Percentiles rank a stretch among this genome's conserved stretches.
Conservation (phyloP, 2,113 vertebrate genomes). For the Mionectes macconnelli region DNA sequence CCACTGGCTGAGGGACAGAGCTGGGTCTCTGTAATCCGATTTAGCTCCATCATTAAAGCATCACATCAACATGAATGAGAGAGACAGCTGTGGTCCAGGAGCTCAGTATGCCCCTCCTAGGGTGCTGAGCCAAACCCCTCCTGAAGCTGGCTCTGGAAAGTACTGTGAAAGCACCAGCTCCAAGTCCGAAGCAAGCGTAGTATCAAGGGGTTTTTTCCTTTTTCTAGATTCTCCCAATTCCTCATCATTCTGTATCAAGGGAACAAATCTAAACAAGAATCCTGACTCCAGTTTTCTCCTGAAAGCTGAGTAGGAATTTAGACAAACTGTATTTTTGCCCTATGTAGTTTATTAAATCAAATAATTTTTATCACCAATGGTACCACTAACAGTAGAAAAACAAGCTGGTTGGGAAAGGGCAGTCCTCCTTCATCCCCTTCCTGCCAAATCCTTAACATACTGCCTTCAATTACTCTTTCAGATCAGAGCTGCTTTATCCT, state of each 20-base stretch:
- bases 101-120: not conserved
- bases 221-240: not conserved
- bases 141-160: not conserved
- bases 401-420: not conserved
- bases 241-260: not conserved
- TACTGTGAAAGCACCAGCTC: not conserved
- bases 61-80: not conserved
- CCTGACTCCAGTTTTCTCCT: not conserved
- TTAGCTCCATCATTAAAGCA: constrained; percentile 21
- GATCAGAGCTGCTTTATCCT: not conserved
- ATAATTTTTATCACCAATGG: not conserved
- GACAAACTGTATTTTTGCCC: not conserved
- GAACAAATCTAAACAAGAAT: not conserved
- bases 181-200: rapidly evolving
- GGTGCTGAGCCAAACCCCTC: not conserved
- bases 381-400: not conserved
- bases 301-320: not conserved
- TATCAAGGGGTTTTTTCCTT: not conserved
- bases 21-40: not conserved
- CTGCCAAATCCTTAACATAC: not conserved
- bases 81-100: constrained; percentile 18
- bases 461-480: not conserved
- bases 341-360: not conserved
- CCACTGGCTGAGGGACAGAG: not conserved
- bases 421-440: not conserved